These are phyloP conservation scores for Amphiura filiformis DNA, from an alignment of 35 echinoderm and acorn worm species.

Conservation along the genomic window DNA sequence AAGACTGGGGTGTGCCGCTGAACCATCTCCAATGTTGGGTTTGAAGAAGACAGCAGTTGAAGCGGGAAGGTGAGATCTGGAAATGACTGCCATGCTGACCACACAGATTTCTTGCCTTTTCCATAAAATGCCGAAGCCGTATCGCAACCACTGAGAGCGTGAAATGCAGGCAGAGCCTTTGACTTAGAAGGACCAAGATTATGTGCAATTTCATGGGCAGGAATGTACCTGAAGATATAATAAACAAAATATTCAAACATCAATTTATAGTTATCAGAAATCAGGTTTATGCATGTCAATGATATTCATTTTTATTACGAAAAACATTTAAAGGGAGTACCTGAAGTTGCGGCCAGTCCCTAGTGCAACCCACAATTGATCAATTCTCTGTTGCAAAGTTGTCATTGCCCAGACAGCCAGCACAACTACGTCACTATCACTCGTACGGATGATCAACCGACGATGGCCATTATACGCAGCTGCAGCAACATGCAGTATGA, in stretches of 20 bases:
- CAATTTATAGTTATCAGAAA: too few species aligned
- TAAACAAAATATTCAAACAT: too few species aligned
- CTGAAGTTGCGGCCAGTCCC: neutral
- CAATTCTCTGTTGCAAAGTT: neutral
- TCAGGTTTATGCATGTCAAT: too few species aligned
- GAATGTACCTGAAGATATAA: conserved; percentile 22
- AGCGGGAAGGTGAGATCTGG: neutral
- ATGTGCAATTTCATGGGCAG: neutral
- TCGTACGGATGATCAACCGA: conserved; percentile 19
- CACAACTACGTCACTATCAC: conserved; percentile 55
- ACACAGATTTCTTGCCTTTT: neutral
- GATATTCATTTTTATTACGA: too few species aligned
- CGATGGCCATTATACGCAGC: conserved; percentile 5
- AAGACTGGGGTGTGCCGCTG: too few species aligned
- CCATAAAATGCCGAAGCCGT: neutral
- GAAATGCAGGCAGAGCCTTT: neutral
- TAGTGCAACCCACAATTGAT: conserved; percentile 36
- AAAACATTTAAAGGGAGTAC: too few species aligned
- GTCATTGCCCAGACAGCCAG: neutral
- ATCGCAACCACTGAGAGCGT: neutral
- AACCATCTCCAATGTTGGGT: too few species aligned
- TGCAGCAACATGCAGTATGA: conserved; percentile 42
- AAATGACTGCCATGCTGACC: neutral
- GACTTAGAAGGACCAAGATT: neutral
- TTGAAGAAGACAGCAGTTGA: too few species aligned